Evolutionary conservation across 2,888 invertebrate genomes (phyloP), one percentile per base, ranked within the genome.

Genomic region (Orthosia incerta): DNA sequence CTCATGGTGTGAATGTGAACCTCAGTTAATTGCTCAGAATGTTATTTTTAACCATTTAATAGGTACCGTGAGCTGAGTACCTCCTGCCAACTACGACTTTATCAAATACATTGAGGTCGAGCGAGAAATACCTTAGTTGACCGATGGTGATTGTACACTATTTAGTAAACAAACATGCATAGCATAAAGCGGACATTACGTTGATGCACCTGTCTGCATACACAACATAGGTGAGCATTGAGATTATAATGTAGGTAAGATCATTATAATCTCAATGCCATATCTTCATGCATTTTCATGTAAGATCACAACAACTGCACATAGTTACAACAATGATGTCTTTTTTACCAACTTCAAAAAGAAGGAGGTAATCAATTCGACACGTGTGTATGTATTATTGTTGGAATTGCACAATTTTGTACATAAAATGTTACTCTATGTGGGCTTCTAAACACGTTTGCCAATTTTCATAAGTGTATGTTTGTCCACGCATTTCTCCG

Each of bases 101-200:
- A 84, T 76, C 76, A 53, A 31, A 18, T n/a, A 53, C 26, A 69
- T 81, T 66, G 57, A 76, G 77, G 77, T 76, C 62, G 61, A 57
- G 56, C 53, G 11, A 12, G 12, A 56, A 26, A 26, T 26, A 59
- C 26, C 12, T 70, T 46, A 48, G 48, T 59, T 23, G 53, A 51
- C 56, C 26, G 65, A 56, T 55, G 71, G 31, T 64, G 59, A 67
- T 48, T 51, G n/a, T 48, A 26, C 55, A 51, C 11, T 75, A 61
- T 80, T 83, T 71, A 67, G 61, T 74, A 80, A 81, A 83, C 76
- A 80, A 57, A 11, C n/a, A 59, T 45, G 60, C 20, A 57, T 23
- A 65, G n/a, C 23, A 56, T 63, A 64, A 57, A 15, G 56, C 46
- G 66, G 70, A 65, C 50, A 74, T 70, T 60, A 80, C 31, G 39